These are phyloP conservation scores for Ceuthmochares aereus DNA, from an alignment of 2,113 vertebrate species.

Conservation along the genomic window DNA sequence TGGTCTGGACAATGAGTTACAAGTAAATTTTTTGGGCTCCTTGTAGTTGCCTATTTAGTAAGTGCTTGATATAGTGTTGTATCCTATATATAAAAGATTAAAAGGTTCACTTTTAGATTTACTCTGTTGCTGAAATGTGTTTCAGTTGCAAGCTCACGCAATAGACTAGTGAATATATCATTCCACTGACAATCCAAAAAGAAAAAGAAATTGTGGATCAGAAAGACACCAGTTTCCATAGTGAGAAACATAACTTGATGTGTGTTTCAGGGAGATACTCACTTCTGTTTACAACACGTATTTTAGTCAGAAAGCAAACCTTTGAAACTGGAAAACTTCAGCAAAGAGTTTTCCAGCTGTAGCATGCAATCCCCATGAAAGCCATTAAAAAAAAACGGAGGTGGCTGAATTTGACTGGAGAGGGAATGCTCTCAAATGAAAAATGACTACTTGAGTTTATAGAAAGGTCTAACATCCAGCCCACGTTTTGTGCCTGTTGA, in stretches of 20 bases:
- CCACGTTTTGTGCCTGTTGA: background rate
- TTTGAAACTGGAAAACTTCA: background rate
- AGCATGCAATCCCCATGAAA: no score
- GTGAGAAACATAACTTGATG: background rate
- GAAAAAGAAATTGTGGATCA: background rate
- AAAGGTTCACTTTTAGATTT: background rate
- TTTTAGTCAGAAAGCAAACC: background rate
- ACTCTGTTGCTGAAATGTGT: background rate
- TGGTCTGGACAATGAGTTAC: background rate
- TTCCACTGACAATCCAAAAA: background rate
- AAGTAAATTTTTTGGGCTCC: background rate
- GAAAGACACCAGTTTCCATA: background rate
- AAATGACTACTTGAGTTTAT: background rate
- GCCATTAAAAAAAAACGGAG: no score
- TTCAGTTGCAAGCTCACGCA: background rate
- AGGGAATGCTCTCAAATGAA: background rate
- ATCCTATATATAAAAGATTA: background rate
- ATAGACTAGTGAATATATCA: background rate
- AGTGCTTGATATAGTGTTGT: background rate
- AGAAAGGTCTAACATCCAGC: background rate
- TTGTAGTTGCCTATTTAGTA: background rate
- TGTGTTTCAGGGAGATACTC: background rate
- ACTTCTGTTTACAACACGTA: background rate
- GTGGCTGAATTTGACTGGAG: background rate
- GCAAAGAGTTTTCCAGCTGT: no score